Evolutionary conservation across 2,888 invertebrate genomes (phyloP), one percentile per base, ranked within the genome.

Genomic region (Ypsolopha sequella): DNA sequence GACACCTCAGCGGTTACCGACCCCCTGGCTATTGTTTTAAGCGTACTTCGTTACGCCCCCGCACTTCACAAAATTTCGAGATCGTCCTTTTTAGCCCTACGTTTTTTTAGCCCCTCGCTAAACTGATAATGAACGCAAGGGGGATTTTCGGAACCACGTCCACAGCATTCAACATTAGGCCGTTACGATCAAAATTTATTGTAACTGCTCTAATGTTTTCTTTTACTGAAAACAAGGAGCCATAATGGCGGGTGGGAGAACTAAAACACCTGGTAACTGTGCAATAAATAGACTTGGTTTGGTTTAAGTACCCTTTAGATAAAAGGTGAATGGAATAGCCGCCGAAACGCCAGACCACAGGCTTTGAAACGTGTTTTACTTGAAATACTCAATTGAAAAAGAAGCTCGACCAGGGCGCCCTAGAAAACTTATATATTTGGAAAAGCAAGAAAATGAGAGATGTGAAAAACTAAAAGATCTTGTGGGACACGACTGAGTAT

Each of bases 1-100:
- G 78, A 73, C 77, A 69, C 73, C 65, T 61, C 60, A 56, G 59
- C 57, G 34, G 46, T 14, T 36, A 48, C 13, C 24, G 35, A 71
- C 76, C 68, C 73, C 81, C 80, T 76, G 68, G 84, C 84, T 82
- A 85, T 86, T 85, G 86, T 86, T 86, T 86, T 82, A 86, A 85
- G 82, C 81, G 78, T 73, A 77, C 82, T 86, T 85, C 77, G 82
- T 85, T 82, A 82, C 84, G 70, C 82, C 80, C 80, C 76, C 62
- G 66, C 70, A 65, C 76, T 85, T 73, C 68, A 65, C 66, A 66
- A 70, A 71, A 73, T 77, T 77, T 78, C 66, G 66, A 78, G 76
- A 79, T 72, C 73, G 70, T 60, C 60, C 73, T 77, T 78, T 80
- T 78, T 74, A 68, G 70, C 68, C 49, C 7, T 48, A 41, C 13